Evolutionary conservation across 2,113 vertebrate species (phyloP), one percentile per base, ranked within the genome.

Genomic region (Triplophysa dalaica): DNA sequence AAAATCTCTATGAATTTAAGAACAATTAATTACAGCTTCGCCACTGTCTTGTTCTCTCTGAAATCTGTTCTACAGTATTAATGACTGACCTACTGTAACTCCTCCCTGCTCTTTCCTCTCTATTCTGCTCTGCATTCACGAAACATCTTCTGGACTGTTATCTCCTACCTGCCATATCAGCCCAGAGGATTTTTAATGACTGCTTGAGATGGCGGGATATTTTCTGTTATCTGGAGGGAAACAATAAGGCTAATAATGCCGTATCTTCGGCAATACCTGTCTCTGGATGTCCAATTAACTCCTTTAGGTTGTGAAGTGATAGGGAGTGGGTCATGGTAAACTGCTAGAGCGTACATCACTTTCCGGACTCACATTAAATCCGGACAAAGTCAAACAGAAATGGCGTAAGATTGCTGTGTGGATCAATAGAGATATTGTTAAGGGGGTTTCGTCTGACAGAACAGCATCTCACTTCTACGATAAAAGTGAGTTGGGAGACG

Each of bases 341-440:
- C 68, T 29, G 58, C n/a, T 74, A 41, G 43, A 45, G 78, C 70
- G 60, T 82, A 82, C 78, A 86, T 86, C 85, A 82, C 56, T 68
- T 70, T 75, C 62, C 26, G 29, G 45, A 69, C 69, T 60, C 52
- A 19, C 45, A 66, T 78, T 77, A 82, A 80, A 81, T 9, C 67
- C 26, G 11, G 61, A 43, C 48, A 38, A 70, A 79, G 74, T 80
- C 82, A 65, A 72, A 78, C 72, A 65, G 43, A 73, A 75, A 75
- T 3, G 43, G 26, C 43, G 21, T 73, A 61, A 56, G n/a, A 82
- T 77, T 73, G 78, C n/a, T 14, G 26, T 7, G 24, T 70, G 76
- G 80, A 82, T 86, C 82, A 84, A 86, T 84, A 78, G 26, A 81
- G 83, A 82, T 75, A 73, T 84, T 80, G 75, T 84, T 84, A 82